phyloP scores from a whole-genome alignment of 2,113 vertebrate genomes.

The Salvator merianae region DNA sequence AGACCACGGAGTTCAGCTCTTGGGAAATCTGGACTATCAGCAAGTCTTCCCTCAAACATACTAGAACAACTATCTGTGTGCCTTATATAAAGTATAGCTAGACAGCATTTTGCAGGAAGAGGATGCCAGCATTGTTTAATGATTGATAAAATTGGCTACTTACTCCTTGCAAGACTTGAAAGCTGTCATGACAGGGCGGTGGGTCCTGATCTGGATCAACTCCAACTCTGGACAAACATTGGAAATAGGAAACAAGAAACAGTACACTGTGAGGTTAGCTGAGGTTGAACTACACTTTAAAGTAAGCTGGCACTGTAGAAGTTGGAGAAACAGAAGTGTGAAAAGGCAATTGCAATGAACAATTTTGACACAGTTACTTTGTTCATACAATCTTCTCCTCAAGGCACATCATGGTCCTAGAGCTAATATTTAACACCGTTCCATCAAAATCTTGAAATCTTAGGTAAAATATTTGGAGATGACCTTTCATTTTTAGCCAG shows the following conservation, averaged over 20 bases:
- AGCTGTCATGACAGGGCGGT: constrained; percentile 89
- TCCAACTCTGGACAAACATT: constrained; percentile 86
- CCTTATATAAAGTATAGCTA: too few species aligned
- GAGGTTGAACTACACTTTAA: constrained; percentile 38
- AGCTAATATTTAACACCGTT: neutral
- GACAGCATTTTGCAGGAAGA: too few species aligned
- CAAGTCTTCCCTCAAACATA: neutral
- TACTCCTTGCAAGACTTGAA: constrained; percentile 97
- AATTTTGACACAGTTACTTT: neutral
- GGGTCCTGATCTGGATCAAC: constrained; percentile 96
- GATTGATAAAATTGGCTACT: constrained; percentile 72
- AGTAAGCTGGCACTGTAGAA: neutral
- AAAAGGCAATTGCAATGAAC: constrained; percentile 34
- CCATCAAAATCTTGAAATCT: neutral
- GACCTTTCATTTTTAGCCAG: neutral
- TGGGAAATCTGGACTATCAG: too few species aligned
- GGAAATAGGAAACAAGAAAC: constrained; percentile 52
- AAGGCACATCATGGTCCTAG: neutral
- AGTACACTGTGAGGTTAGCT: constrained; percentile 60
- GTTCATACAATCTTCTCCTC: neutral
- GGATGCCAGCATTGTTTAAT: neutral
- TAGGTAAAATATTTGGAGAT: neutral
- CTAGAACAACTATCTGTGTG: neutral
- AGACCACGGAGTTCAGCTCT: too few species aligned
- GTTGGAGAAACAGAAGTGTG: constrained; percentile 19